A percentile compares a stretch with the other conserved stretches of the same genome.
These are phyloP conservation scores for Rhagoletis pomonella DNA, from an alignment of 1,140 invertebrate species.

Conservation along the genomic window DNA sequence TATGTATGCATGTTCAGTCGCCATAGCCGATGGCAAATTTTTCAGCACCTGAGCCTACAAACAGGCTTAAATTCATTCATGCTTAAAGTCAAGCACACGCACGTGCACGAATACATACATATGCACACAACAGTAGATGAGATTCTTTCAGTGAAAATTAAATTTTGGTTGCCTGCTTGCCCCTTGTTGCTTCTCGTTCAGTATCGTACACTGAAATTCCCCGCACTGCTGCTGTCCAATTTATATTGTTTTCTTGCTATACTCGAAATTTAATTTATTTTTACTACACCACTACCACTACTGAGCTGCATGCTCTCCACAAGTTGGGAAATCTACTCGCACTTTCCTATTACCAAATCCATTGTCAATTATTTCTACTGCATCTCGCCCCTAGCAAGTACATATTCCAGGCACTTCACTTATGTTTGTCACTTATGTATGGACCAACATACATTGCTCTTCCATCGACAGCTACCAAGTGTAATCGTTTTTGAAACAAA, in stretches of 20 bases:
- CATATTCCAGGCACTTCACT: background rate
- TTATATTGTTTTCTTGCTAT: background rate
- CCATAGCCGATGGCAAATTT: background rate
- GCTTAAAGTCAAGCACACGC: background rate
- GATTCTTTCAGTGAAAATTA: too few species aligned
- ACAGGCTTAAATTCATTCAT: background rate
- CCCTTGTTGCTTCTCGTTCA: background rate
- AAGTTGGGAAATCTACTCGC: background rate
- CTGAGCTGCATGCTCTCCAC: background rate
- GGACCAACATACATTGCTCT: background rate
- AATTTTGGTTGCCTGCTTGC: background rate
- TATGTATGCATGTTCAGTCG: background rate
- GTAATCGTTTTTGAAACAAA: slow-evolving; percentile 32
- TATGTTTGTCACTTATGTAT: background rate
- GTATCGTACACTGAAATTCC: background rate
- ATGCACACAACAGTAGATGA: background rate
- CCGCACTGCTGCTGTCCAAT: background rate
- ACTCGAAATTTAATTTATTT: slow-evolving; percentile 26
- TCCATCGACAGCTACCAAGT: background rate
- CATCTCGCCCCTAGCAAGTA: background rate
- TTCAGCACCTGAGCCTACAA: background rate
- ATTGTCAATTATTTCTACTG: slow-evolving; percentile 17
- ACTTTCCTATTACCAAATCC: background rate
- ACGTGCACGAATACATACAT: background rate
- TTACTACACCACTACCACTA: background rate